Percentiles rank a stretch among this genome's conserved stretches.
phyloP scores from a whole-genome alignment of 2,113 vertebrate genomes.

The Anthoscopus minutus region DNA sequence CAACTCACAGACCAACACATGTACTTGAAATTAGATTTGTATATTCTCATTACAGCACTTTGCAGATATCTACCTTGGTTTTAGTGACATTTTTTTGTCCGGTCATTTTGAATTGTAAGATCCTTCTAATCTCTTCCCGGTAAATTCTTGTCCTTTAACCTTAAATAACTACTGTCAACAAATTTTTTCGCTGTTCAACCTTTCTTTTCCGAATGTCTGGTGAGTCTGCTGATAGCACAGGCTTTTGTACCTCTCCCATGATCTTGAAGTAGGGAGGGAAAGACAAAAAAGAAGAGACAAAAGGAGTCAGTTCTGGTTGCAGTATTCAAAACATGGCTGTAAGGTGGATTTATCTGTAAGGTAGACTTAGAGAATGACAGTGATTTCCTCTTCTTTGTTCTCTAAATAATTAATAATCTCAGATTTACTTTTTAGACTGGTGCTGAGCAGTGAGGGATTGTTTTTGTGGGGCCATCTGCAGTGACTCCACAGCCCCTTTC shows the following conservation, averaged over 20 bases:
- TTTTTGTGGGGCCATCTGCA: neutral
- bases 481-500: neutral
- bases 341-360: neutral
- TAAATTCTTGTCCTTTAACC: neutral
- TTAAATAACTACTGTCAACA: neutral
- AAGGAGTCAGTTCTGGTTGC: neutral
- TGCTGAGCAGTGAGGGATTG: neutral
- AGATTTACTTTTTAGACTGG: neutral
- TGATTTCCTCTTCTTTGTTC: neutral
- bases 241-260: neutral
- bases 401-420: neutral
- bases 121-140: neutral
- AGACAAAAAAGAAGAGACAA: neutral
- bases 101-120: neutral
- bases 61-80: neutral
- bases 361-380: neutral
- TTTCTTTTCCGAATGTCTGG: neutral
- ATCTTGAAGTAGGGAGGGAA: neutral
- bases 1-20: neutral
- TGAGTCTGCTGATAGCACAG: neutral
- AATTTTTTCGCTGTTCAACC: neutral
- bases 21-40: conserved; percentile 5
- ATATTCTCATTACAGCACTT: neutral
- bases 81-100: neutral
- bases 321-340: neutral